Base-by-base conservation (phyloP, 2,797 vertebrate species). In the Rhinoraja longicauda region DNA sequence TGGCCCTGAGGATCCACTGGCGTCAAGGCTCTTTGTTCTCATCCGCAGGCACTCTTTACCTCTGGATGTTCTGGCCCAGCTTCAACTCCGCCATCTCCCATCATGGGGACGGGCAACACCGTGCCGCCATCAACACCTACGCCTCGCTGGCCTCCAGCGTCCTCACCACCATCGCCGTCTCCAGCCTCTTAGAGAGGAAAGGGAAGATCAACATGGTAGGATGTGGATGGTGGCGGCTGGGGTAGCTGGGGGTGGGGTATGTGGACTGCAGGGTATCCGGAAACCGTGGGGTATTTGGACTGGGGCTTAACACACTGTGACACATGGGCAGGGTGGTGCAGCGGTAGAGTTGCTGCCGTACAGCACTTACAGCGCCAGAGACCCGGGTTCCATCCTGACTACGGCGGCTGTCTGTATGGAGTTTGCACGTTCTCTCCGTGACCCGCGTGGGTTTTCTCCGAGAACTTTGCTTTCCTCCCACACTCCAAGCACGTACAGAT, bases 11-110 rank as follows among this genome's bases (percentile, higher is more conserved):
- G 81, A 19, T 45, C 9, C 36, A 45, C 36, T 45, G 45, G 45
- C 36, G 36, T 8, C 6, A 45, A 32, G 17, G 24, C 45, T 53
- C 45, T 59, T n/a, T 70, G n/a, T 45, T 79, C 76, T 70, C 77
- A 8, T 90, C 24, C 9, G 4, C 94, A 99, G 99, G 99, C 2
- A 98, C 98, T 0, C 95, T 99, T 62, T 99, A 97, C 95, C 96
- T 99, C n/a, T 99, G 99, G 99, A 98, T 99, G 96, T 99, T 97
- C 95, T 99, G 99, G 99, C 98, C 99, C 94, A 99, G 99, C 95
- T 99, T 99, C 96, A 99, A 99, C 95, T 98, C 98, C 0, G 98
- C 98, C 64, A 95, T 98, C 94, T 95, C 98, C 39, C 82, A 96
- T 0, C 98, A 98, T 0, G 99, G 99, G 1, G 98, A 98, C 0